Base-by-base conservation (phyloP, 2,888 invertebrate species). In the Entomobrya proxima region DNA sequence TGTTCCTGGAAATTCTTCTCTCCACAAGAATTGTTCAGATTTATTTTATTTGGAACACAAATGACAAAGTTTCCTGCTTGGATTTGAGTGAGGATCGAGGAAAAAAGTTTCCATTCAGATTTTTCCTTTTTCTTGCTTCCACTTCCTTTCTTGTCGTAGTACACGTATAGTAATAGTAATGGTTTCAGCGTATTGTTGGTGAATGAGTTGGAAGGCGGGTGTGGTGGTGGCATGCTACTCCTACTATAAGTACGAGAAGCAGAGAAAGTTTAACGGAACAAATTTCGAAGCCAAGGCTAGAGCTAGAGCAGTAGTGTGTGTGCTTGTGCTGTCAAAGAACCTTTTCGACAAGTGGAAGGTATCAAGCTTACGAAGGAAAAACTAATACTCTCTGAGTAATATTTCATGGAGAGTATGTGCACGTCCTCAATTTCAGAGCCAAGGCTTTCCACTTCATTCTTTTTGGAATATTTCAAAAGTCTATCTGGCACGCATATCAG, bases 21-120 rank as follows among this genome's bases (percentile, higher is more conserved):
- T 55, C 44, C 35, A 52, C n/a, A 47, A 77, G 61, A 77, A 77
- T 77, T 61, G 30, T 55, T 76, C 55, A 67, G 61, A 77, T 67
- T 67, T 67, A 67, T 67, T 77, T 77, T 77, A 77, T 77, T 77
- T 64, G 76, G 61, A 77, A 77, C 74, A 76, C 55, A 76, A 77
- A 61, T 77, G 77, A 77, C 52, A 61, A 77, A 77, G 76, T 76
- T 76, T 75, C 37, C 35, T 52, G 32, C 18, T n/a, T 77, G 76
- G 76, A 76, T 61, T 61, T 30, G 61, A 67, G 40, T 67, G 40
- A 37, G 27, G 67, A 77, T 40, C n/a, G 40, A 61, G 24, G 27
- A 61, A 30, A 61, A 77, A 77, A 77, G 47, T 77, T 77, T 77
- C 47, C 76, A 40, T 18, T 24, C 30, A 44, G 24, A 44, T 64